phyloP scores from a whole-genome alignment of 2,888 invertebrate genomes.

The Griposia aprilina region DNA sequence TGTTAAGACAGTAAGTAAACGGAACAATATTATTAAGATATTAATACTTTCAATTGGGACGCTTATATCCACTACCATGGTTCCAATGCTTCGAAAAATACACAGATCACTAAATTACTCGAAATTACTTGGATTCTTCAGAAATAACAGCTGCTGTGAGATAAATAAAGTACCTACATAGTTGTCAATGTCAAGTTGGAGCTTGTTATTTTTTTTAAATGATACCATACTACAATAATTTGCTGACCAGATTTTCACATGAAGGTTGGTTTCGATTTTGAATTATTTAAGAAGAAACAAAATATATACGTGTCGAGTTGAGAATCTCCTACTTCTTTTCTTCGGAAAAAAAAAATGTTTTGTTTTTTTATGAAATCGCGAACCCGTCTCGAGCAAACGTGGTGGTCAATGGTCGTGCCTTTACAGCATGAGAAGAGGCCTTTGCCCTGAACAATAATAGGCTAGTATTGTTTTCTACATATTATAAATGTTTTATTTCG shows the following conservation, averaged over 20 bases:
- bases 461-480: neutral
- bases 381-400: neutral
- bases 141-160: neutral
- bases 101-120: neutral
- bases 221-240: neutral
- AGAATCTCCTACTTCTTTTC: too few species aligned
- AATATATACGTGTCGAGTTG: too few species aligned
- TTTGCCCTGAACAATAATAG: neutral
- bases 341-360: neutral
- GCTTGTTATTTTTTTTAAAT: neutral
- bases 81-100: neutral
- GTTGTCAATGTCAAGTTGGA: neutral
- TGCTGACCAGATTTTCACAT: neutral
- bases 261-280: neutral
- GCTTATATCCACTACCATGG: neutral
- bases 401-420: neutral
- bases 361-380: neutral
- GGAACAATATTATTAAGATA: neutral
- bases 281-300: neutral
- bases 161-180: neutral
- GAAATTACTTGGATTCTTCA: neutral
- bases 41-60: neutral
- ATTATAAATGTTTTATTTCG: neutral
- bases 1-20: neutral
- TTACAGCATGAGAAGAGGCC: neutral